Base-by-base conservation (phyloP, 2,113 vertebrate species). In the Baryphthengus martii region DNA sequence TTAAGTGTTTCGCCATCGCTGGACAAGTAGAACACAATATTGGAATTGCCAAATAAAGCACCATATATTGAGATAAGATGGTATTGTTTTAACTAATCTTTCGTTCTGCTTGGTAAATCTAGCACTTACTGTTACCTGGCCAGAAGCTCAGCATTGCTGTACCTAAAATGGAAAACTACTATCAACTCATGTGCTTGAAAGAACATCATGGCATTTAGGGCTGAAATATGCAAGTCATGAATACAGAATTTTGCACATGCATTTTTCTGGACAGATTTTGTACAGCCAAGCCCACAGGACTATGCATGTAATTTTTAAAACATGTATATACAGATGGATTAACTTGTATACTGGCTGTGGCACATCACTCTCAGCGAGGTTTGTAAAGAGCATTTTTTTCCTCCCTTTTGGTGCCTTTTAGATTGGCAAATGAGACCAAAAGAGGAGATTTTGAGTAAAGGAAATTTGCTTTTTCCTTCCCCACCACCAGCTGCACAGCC, bases 401-500 rank as follows among this genome's bases (percentile, higher is more conserved):
- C 13, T 6, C 17, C 11, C 8, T 68, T 70, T 37, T 50, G 31
- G 8, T 73, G 50, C 35, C 25, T 74, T 75, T 85, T 66, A 23
- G 8, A n/a, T 37, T 73, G 67, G 18, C 35, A 85, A 44, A 3
- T 76, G 31, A 29, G 31, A 29, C 25, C 6, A 31, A 63, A 95
- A 66, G 29, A 50, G 18, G 21, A 68, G 37, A 25, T 84, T 50
- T 25, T 65, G 31, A 45, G 14, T 26, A 44, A 76, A 49, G 19
- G 23, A 79, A 53, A 42, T 9, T 40, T 61, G 2, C 25, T 61
- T 70, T 49, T 59, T 76, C n/a, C 18, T 21, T 25, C 10, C 28
- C 10, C 7, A 10, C 4, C 14, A 7, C 9, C 13, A 8, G 45
- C 17, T 12, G 5, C 14, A 6, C 5, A 2, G 61, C 4, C 7